A percentile compares a stretch with the other conserved stretches of the same genome.
Evolutionary conservation across 2,113 vertebrate species (phyloP).

Genomic region (Gyps fulvus): DNA sequence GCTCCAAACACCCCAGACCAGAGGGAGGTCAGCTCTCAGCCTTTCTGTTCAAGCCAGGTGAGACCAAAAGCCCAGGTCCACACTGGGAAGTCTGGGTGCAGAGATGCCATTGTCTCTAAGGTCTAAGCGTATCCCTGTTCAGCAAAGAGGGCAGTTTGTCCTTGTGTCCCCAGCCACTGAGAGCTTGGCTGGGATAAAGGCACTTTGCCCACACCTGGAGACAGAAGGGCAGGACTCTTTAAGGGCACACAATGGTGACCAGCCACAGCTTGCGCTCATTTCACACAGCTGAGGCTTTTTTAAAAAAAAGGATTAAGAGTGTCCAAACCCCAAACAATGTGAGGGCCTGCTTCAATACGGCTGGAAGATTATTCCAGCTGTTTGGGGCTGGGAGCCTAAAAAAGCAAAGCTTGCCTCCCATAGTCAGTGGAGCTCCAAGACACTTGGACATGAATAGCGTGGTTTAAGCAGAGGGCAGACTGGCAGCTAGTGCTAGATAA

Average conservation of each 20-base stretch:
- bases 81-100: neutral
- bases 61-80: neutral
- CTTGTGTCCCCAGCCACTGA: accelerated
- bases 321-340: neutral
- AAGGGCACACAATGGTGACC: neutral
- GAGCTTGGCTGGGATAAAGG: neutral
- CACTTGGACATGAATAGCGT: neutral
- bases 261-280: neutral
- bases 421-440: neutral
- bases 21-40: neutral
- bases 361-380: slow-evolving; percentile 58
- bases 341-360: neutral
- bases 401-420: neutral
- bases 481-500: neutral
- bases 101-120: neutral
- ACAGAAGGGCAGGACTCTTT: neutral
- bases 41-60: neutral
- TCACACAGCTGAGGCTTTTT: neutral
- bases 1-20: neutral
- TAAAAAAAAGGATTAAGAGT: slow-evolving; percentile 17
- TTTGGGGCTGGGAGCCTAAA: neutral
- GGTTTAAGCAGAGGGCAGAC: slow-evolving; percentile 27
- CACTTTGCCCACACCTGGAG: neutral
- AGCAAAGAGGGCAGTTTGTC: neutral
- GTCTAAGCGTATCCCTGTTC: neutral